Evolutionary conservation across 2,113 vertebrate genomes (phyloP), one percentile per base, ranked within the genome.

Genomic region (Larimichthys crocea): DNA sequence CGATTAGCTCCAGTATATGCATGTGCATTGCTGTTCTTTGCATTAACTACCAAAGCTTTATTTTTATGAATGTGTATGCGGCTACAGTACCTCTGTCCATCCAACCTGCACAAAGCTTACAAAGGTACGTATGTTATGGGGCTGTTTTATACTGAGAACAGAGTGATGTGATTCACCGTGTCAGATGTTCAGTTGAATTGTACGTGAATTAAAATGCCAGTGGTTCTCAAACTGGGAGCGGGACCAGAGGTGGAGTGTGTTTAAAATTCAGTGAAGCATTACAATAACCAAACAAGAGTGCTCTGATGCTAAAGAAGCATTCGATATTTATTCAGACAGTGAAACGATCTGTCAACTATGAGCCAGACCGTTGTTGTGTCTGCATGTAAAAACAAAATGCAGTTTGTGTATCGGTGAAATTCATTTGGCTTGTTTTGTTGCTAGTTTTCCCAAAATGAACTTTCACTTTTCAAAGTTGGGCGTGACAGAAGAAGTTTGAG

Each of bases 21-120:
- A 64, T 48, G 50, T 53, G 80, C 49, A n/a, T 67, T 55, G 65
- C 69, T 56, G 17, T 78, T 64, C 57, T 81, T 74, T 80, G 86
- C 69, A 77, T 85, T 88, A 85, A 70, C 63, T 89, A 82, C 89
- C 88, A 92, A 84, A 91, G 85, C 71, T 82, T 85, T 62, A 10
- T 66, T 83, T 61, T 59, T 48, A 55, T 86, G 88, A 90, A 89
- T 87, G 87, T 91, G 79, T 66, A 53, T 61, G 61, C 63, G 66
- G 49, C 29, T 46, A 26, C 9, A 53, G 48, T 55, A 0, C 42
- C 68, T 79, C 62, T 31, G 12, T 79, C 53, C 52, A 65, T 46
- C 57, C 29, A 42, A 63, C 69, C 62, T 60, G 77, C 42, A 57
- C 42, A 56, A 65, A 35, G 22, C 14, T 50, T 29, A 44, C 19